Evolutionary conservation across 2,888 invertebrate genomes (phyloP).

Genomic region (Thereva unica): DNA sequence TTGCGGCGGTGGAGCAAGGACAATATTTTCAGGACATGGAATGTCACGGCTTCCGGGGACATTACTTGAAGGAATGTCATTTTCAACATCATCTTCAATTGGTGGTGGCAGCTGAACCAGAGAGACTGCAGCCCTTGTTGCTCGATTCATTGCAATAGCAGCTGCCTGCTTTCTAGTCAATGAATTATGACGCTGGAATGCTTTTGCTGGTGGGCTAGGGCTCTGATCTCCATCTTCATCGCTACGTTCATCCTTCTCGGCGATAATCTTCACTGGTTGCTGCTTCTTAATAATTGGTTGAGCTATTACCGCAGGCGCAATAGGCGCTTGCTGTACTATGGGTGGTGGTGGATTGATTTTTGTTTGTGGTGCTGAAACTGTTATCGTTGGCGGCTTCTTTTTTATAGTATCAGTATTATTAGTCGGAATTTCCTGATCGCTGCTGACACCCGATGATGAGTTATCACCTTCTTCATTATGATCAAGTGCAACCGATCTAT

Average conservation of each 20-base stretch:
- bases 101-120: slow-evolving; percentile 82
- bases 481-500: slow-evolving; percentile 46
- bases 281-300: slow-evolving; percentile 40
- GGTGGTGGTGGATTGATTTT: slow-evolving; percentile 45
- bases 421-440: slow-evolving; percentile 75
- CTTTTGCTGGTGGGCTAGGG: slow-evolving; percentile 59
- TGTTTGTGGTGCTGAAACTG: slow-evolving; percentile 48
- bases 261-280: slow-evolving; percentile 5
- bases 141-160: slow-evolving; percentile 62
- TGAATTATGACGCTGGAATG: slow-evolving; percentile 67
- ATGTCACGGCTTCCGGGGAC: slow-evolving; percentile 45
- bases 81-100: slow-evolving; percentile 71
- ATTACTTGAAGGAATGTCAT: slow-evolving; percentile 57
- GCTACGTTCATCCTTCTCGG: slow-evolving; percentile 55
- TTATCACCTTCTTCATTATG: slow-evolving; percentile 80
- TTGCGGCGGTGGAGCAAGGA: slow-evolving; percentile 86
- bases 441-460: slow-evolving; percentile 85
- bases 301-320: slow-evolving; percentile 35
- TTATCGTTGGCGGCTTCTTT: slow-evolving; percentile 52
- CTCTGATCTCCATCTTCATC: slow-evolving; percentile 54
- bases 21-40: slow-evolving; percentile 61
- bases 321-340: slow-evolving; percentile 38
- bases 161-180: slow-evolving; percentile 66
- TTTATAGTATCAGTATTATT: slow-evolving; percentile 60
- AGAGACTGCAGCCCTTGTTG: slow-evolving; percentile 71